Base-by-base conservation (phyloP, 1,140 invertebrate genomes). In the Drosophila jambulina region DNA sequence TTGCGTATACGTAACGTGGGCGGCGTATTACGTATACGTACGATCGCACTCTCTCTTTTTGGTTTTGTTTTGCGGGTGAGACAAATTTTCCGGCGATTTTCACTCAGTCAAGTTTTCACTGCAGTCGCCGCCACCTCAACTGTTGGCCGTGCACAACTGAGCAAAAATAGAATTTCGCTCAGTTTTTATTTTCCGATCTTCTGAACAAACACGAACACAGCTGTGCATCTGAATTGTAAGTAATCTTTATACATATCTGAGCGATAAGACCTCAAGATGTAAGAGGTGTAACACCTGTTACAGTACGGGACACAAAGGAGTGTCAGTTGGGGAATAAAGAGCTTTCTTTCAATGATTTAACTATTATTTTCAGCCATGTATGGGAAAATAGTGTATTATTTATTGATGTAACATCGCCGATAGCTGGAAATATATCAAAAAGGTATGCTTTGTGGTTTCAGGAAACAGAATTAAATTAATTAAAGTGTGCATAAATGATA, bases 1-100 rank as follows among this genome's bases (percentile, higher is more conserved):
- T 79, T 85, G 48, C 64, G 61, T 88, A 88, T 83, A 83, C 77
- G 72, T 48, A 63, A 72, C 6, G 43, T 59, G 40, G 53, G 53
- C 36, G 32, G 27, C 45, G 53, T 32, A 32, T 82, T 71, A 70
- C 64, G 74, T 79, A 80, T 70, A 59, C 53, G 80, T 51, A 56
- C 34, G 42, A 59, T 48, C 15, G 17, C n/a, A 12, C 46, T 21
- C 45, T 34, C 61, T 32, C 49, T 65, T 19, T 45, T 58, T 54
- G 27, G 25, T 12, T 36, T 19, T 34, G 32, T n/a, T 21, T 53
- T 32, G 25, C 49, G 32, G 4, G 21, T 43, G 46, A 21, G 25
- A 32, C 45, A 40, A 21, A 9, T 80, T 70, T 76, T 58, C 40
- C 54, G 64, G 42, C 21, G 21, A 36, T 83, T 77, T 85, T 43